Percentiles rank a stretch among this genome's conserved stretches.
phyloP scores from a whole-genome alignment of 2,888 invertebrate species.

The Trichogramma dendrolimi region DNA sequence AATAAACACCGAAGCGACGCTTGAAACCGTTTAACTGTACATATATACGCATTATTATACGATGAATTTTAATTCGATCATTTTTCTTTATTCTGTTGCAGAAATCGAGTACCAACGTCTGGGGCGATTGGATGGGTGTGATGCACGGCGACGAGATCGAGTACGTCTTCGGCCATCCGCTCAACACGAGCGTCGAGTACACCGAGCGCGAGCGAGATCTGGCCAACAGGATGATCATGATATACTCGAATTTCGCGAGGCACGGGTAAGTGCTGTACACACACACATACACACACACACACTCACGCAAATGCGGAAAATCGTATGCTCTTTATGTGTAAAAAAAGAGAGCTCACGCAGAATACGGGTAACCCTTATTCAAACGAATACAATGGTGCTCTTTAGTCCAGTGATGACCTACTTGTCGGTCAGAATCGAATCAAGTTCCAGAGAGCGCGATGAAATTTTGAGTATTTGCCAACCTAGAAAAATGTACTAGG shows the following conservation, averaged over 20 bases:
- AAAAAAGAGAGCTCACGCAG: too few relatives aligned
- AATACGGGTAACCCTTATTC: too few relatives aligned
- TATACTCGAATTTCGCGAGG: constrained; percentile 88
- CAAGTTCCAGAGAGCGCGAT: too few relatives aligned
- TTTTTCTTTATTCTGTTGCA: constrained; percentile 53
- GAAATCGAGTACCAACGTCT: constrained; percentile 86
- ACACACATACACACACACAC: neutral
- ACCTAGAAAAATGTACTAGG: too few relatives aligned
- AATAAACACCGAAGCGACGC: neutral
- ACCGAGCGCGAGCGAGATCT: constrained; percentile 81
- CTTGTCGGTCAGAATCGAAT: too few relatives aligned
- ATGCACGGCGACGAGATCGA: constrained; percentile 98
- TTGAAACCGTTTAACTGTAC: too few relatives aligned
- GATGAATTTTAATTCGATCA: neutral
- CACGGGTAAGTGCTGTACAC: constrained; percentile 71
- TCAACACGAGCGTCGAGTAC: constrained; percentile 83
- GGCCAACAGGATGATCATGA: constrained; percentile 85
- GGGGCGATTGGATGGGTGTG: constrained; percentile 99
- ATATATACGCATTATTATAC: too few relatives aligned
- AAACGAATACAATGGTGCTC: too few relatives aligned
- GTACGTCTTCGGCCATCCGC: constrained; percentile 93
- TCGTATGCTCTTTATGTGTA: too few relatives aligned
- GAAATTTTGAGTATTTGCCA: too few relatives aligned
- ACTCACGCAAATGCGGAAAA: neutral
- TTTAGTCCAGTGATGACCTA: too few relatives aligned